These are phyloP conservation scores for Campopleginae sp. DNA, from an alignment of 2,888 invertebrate species.

Conservation along the genomic window DNA sequence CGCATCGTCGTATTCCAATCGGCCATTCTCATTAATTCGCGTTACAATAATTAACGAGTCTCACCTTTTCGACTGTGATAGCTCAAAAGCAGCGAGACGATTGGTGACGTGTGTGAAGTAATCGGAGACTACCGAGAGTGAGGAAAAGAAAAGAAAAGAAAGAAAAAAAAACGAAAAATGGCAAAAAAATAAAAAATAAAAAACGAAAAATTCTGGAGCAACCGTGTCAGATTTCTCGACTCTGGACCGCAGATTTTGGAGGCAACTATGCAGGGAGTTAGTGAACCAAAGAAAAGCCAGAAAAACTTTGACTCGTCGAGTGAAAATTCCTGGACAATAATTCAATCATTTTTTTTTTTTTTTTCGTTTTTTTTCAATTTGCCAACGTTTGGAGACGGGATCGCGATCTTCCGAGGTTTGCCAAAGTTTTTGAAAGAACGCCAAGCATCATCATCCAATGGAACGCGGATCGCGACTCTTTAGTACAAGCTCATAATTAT, in stretches of 20 bases:
- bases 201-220: not conserved
- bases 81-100: not conserved
- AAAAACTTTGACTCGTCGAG: not conserved
- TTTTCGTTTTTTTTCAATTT: not conserved
- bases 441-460: slow-evolving; percentile 50
- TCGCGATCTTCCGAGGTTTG: not conserved
- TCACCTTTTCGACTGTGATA: not conserved
- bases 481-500: slow-evolving; percentile 18
- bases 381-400: not conserved
- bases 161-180: no score
- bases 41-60: slow-evolving; percentile 26
- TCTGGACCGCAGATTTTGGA: not conserved
- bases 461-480: slow-evolving; percentile 44
- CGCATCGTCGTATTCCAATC: not conserved
- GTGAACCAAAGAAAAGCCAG: not conserved
- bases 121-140: not conserved
- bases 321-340: not conserved
- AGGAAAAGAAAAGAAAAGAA: not conserved
- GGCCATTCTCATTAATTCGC: not conserved
- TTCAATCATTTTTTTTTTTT: not conserved
- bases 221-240: not conserved
- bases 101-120: not conserved
- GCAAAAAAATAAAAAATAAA: not conserved
- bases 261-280: not conserved
- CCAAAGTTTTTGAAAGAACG: slow-evolving; percentile 4